Conservation (phyloP, 2,888 invertebrate species). For the Latrodectus elegans region DNA sequence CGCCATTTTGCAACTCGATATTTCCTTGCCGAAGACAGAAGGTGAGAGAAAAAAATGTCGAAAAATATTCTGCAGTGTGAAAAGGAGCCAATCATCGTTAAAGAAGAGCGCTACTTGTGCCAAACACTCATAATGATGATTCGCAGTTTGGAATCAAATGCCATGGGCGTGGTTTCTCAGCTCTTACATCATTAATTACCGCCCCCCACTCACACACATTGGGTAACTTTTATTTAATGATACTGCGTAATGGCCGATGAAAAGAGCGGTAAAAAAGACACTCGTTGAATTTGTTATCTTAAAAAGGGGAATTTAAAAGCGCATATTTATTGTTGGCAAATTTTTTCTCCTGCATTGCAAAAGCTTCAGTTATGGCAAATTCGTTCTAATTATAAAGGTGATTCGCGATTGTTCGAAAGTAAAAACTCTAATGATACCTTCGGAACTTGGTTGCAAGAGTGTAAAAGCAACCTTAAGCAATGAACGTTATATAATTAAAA, state of each 20-base stretch:
- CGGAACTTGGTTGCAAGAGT: not conserved
- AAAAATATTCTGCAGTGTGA: not conserved
- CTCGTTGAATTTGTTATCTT: not conserved
- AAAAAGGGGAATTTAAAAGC: not conserved
- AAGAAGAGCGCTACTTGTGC: constrained; percentile 4
- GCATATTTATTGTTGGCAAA: not conserved
- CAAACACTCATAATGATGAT: constrained; percentile 50
- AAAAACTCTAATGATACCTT: constrained; percentile 2
- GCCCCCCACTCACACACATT: not conserved
- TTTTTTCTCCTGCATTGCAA: not conserved
- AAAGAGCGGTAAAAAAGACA: not conserved
- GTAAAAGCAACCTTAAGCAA: not conserved
- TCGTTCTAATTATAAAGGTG: not conserved
- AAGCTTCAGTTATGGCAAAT: not conserved
- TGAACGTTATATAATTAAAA: not conserved
- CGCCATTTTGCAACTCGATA: not conserved
- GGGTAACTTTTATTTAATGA: constrained; percentile 5
- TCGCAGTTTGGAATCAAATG: constrained; percentile 44
- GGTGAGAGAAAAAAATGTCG: not conserved
- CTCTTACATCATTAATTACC: constrained; percentile 43
- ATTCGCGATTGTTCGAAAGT: not conserved
- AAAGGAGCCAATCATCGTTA: constrained; percentile 50
- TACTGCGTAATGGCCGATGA: not conserved
- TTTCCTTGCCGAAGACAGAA: not conserved
- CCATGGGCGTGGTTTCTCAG: constrained; percentile 20